Conservation (phyloP, 2,797 vertebrate species). For the Crocidura indochinensis region DNA sequence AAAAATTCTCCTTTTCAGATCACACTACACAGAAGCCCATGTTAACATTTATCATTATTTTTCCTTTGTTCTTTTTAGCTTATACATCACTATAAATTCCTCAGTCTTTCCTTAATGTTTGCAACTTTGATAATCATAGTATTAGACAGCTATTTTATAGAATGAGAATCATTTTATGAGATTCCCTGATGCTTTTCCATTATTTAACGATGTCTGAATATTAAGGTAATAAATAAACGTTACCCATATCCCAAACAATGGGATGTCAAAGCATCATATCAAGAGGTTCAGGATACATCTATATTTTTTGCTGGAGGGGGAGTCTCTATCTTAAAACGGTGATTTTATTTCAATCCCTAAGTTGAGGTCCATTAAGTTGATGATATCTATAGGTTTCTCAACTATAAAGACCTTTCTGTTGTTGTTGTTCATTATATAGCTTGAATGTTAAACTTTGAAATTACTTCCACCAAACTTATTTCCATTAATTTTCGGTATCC, state of each 20-base stretch:
- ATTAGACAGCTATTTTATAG: neutral
- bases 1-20: neutral
- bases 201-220: neutral
- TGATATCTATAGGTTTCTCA: neutral
- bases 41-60: neutral
- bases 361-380: neutral
- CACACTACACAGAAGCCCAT: neutral
- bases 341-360: neutral
- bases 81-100: neutral
- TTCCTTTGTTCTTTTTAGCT: neutral
- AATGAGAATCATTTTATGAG: neutral
- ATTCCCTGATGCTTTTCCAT: conserved; percentile 8
- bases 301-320: no score
- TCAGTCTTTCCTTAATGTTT: conserved; percentile 13
- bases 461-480: conserved; percentile 12
- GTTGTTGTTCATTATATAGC: no score
- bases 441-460: neutral
- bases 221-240: neutral
- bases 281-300: neutral
- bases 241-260: neutral
- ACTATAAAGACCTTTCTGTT: neutral
- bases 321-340: neutral
- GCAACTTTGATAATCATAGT: neutral
- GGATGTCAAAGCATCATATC: neutral
- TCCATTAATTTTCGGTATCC: neutral